Base-by-base conservation (phyloP, 2,113 vertebrate species). In the Ammodramus savannarum region DNA sequence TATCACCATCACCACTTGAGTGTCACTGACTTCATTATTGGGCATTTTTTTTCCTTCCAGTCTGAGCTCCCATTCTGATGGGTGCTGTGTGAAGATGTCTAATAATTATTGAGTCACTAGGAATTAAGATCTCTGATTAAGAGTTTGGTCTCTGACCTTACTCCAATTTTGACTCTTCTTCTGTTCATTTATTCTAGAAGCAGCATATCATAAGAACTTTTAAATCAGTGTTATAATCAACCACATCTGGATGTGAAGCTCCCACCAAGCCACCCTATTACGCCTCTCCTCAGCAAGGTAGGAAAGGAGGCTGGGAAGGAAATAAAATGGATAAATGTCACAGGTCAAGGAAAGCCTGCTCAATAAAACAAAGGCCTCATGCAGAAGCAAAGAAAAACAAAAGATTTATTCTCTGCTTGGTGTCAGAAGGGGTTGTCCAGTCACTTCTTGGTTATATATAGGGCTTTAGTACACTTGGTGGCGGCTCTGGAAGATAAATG, bases 201-300 rank as follows among this genome's bases (percentile, higher is more conserved):
- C 3, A 68, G 12, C 12, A 21, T 19, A 11, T 9, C 25, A 8
- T 4, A 51, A 58, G 8, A 4, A 39, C 3, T 32, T 76, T 38
- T 27, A 57, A 62, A 29, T 20, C 10, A 31, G 6, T 16, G 4
- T 22, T 31, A 25, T 39, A 16, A 21, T 21, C 43, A 21, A 14
- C 9, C 2, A 2, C 13, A 2, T 14, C 21, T 86, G 4, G n/a
- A 41, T 4, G 3, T 7, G 31, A 72, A 41, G 13, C 21, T 39
- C 7, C 10, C 11, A 16, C 16, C 14, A 72, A 59, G 25, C 19
- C 0, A 0, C 16, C 4, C 7, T 34, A 17, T 36, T 13, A 10
- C 25, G 61, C 5, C 9, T 2, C 8, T 84, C 15, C 26, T 22
- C 23, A 52, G 11, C 15, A 44, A 41, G 11, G 21, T 15, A 27